Evolutionary conservation across 2,113 vertebrate species (phyloP).

Genomic region (Caranx melampygus): DNA sequence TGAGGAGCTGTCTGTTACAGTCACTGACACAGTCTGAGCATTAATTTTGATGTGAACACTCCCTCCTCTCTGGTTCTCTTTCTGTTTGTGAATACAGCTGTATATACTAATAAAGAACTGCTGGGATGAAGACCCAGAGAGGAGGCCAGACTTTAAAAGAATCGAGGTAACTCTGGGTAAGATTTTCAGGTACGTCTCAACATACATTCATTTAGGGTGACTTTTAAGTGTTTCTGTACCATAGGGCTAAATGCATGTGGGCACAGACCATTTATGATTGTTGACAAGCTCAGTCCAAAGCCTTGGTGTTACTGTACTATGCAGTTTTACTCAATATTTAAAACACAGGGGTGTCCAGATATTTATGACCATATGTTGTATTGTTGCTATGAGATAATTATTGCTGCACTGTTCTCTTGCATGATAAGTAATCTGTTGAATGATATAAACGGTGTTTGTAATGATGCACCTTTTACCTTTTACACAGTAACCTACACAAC

Average conservation of each 20-base stretch:
- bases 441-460: background rate
- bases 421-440: background rate
- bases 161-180: slow-evolving; percentile 91
- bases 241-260: background rate
- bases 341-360: background rate
- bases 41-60: background rate
- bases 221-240: background rate
- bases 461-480: background rate
- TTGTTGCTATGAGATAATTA: background rate
- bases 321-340: background rate
- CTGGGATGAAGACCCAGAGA: slow-evolving; percentile 99
- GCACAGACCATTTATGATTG: background rate
- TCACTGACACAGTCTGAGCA: background rate
- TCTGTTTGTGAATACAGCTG: slow-evolving; percentile 76
- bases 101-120: slow-evolving; percentile 91
- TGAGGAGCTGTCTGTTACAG: background rate
- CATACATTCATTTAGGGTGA: background rate
- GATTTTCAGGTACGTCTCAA: slow-evolving; percentile 91
- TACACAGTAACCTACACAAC: slow-evolving; percentile 90
- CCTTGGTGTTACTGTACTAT: background rate
- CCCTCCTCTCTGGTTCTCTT: background rate
- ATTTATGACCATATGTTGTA: background rate
- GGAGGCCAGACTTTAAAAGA: slow-evolving; percentile 96
- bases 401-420: background rate
- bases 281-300: background rate